Evolutionary conservation across 2,113 vertebrate species (phyloP).

Genomic region (Gnathonemus longibarbis): DNA sequence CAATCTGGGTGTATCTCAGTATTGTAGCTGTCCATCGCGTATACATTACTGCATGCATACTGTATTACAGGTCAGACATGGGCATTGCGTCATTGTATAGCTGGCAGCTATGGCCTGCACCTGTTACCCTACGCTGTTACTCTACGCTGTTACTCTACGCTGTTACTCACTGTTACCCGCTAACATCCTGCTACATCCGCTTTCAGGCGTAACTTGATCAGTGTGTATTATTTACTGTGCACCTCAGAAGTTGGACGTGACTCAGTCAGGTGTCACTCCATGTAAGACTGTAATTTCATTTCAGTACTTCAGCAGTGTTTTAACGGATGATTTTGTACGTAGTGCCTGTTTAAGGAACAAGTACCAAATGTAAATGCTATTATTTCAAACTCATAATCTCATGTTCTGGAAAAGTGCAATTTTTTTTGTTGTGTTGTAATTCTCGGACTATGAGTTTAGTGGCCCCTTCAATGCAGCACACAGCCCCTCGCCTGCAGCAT

Average conservation of each 20-base stretch:
- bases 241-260: neutral
- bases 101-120: neutral
- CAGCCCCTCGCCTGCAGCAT: no score
- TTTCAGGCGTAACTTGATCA: neutral
- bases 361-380: neutral
- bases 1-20: neutral
- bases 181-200: neutral
- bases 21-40: neutral
- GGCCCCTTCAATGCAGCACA: neutral
- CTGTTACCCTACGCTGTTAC: neutral
- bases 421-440: neutral
- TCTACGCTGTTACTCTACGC: neutral
- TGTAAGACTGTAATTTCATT: slow-evolving; percentile 60
- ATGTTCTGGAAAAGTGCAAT: neutral
- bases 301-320: slow-evolving; percentile 93
- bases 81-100: neutral
- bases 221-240: neutral
- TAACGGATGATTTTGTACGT: slow-evolving; percentile 98
- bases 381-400: neutral
- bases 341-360: slow-evolving; percentile 86
- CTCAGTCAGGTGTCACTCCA: neutral
- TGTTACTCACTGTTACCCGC: neutral
- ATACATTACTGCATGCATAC: neutral
- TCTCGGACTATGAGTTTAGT: neutral
- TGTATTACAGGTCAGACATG: neutral